Percentiles rank a stretch among this genome's conserved stretches.
These are phyloP conservation scores for Myathropa florea DNA, from an alignment of 2,888 invertebrate genomes.

Conservation along the genomic window DNA sequence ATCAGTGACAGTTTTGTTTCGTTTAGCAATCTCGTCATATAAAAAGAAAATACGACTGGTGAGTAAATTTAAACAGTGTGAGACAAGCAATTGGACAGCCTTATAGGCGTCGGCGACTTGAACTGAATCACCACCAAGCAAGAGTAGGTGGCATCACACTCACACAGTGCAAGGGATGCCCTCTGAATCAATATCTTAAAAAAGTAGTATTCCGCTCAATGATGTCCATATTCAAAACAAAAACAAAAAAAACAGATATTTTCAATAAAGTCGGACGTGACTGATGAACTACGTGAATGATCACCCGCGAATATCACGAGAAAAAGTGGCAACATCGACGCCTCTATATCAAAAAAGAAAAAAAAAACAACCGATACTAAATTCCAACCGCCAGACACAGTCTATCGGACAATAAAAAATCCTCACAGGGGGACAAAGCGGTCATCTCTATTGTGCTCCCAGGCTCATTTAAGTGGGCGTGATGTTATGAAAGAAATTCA, in stretches of 20 bases:
- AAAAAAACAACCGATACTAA: background rate
- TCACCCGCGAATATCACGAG: background rate
- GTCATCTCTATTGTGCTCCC: background rate
- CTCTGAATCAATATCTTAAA: background rate
- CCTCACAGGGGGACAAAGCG: background rate
- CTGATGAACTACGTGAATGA: background rate
- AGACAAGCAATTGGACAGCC: background rate
- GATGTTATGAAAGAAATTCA: background rate
- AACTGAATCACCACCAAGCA: background rate
- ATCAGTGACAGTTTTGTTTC: no score
- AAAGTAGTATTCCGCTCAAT: background rate
- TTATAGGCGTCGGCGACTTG: background rate
- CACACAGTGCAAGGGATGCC: background rate
- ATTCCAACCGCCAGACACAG: background rate
- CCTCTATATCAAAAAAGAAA: background rate
- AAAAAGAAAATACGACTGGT: no score
- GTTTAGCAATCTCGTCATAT: no score
- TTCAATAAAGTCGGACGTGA: background rate
- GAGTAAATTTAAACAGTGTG: no score
- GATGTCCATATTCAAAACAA: no score
- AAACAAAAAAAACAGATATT: no score
- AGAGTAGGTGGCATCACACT: background rate
- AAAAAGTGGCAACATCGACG: background rate
- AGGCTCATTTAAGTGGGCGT: background rate
- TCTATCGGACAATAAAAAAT: background rate